phyloP scores from a whole-genome alignment of 2,888 invertebrate species.

The Auanema freiburgensis region DNA sequence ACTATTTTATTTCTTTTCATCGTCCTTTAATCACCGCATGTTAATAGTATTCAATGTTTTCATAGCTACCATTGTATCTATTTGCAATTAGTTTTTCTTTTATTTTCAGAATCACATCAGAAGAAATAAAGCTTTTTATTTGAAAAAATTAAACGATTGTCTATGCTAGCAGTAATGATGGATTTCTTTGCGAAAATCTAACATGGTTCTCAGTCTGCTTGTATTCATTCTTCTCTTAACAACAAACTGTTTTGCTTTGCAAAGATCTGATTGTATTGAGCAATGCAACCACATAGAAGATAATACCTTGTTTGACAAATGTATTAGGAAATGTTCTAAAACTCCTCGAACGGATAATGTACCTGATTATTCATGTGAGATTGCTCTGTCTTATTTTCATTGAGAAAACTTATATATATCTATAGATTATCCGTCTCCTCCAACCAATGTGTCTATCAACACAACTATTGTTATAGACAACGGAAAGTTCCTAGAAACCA shows the following conservation, averaged over 20 bases:
- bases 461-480: constrained; percentile 43
- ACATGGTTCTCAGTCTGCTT: background rate
- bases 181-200: too few relatives aligned
- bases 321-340: constrained; percentile 24
- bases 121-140: too few relatives aligned
- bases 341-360: constrained; percentile 23
- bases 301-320: constrained; percentile 27
- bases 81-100: constrained; percentile 6
- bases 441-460: constrained; percentile 34
- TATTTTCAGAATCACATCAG: background rate
- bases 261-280: constrained; percentile 33
- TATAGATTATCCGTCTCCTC: constrained; percentile 44
- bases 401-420: constrained; percentile 2
- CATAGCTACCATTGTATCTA: too few relatives aligned
- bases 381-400: background rate
- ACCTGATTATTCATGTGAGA: constrained; percentile 8
- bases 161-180: too few relatives aligned
- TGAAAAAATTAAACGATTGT: too few relatives aligned
- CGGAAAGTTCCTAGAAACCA: constrained; percentile 45
- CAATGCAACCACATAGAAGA: constrained; percentile 27
- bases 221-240: background rate
- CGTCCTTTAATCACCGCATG: too few relatives aligned
- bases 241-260: constrained; percentile 13
- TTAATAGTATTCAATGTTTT: too few relatives aligned
- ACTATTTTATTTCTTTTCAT: too few relatives aligned